These are phyloP conservation scores for Lathamus discolor DNA, from an alignment of 2,113 vertebrate species.

Conservation along the genomic window DNA sequence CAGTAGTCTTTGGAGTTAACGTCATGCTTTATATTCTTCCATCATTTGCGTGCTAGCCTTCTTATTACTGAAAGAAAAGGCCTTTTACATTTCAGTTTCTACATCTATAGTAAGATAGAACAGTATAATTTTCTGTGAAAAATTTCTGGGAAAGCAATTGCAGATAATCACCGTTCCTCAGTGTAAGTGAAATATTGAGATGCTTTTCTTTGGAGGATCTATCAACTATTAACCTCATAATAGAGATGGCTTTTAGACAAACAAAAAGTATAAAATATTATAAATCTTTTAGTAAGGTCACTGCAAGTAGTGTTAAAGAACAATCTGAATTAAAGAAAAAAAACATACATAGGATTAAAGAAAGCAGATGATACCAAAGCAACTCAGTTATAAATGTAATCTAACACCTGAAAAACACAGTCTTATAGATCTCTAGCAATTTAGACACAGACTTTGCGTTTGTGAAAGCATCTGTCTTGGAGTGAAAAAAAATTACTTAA, in stretches of 20 bases:
- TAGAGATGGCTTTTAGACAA: not conserved
- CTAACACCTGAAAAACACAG: not conserved
- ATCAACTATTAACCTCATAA: not conserved
- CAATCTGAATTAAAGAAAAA: not conserved
- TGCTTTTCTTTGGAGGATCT: not conserved
- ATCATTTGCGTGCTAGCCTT: not conserved
- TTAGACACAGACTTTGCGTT: not conserved
- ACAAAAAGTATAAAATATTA: not conserved
- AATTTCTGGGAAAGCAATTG: not conserved
- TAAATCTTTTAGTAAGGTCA: not conserved
- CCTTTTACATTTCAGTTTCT: not conserved
- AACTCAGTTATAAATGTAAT: not conserved
- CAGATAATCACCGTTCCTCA: not conserved
- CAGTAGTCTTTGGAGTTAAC: not conserved
- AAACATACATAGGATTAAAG: not conserved
- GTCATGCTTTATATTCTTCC: not conserved
- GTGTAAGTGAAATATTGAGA: not conserved
- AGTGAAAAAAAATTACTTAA: constrained; percentile 66
- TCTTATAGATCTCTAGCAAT: constrained; percentile 1
- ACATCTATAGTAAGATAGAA: not conserved
- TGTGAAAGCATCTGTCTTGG: constrained; percentile 51
- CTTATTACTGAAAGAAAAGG: not conserved
- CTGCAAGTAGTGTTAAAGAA: not conserved
- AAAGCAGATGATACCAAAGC: not conserved
- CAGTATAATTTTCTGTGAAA: not conserved